phyloP scores from a whole-genome alignment of 2,113 vertebrate species.

The Brevimyrus niger region DNA sequence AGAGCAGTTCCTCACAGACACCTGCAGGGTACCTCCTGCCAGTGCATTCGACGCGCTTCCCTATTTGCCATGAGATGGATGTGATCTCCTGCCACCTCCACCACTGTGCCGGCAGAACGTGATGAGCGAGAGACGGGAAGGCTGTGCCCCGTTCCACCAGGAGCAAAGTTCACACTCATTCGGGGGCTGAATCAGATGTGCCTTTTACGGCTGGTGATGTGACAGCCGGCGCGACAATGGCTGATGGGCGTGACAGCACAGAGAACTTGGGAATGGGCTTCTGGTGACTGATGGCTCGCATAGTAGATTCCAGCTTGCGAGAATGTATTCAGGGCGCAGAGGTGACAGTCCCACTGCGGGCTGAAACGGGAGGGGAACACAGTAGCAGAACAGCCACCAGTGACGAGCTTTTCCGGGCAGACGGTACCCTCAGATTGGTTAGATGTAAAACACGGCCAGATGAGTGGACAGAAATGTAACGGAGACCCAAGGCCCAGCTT shows the following conservation, averaged over 20 bases:
- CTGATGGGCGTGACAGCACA: neutral
- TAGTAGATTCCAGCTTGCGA: constrained; percentile 18
- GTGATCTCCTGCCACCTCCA: neutral
- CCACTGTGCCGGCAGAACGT: neutral
- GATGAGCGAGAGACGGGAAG: neutral
- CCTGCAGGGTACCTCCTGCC: neutral
- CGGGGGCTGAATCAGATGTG: neutral
- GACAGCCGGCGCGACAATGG: neutral
- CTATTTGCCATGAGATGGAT: neutral
- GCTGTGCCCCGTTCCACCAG: neutral
- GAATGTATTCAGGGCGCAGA: constrained; percentile 35
- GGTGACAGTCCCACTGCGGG: constrained; percentile 36
- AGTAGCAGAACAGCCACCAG: neutral
- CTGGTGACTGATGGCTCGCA: constrained; percentile 26
- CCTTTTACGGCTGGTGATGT: neutral
- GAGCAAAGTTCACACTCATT: neutral
- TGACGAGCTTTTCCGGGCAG: neutral
- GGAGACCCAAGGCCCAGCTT: neutral
- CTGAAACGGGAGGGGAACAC: neutral
- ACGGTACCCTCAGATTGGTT: neutral
- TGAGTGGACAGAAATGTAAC: neutral
- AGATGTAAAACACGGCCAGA: neutral
- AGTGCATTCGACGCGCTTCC: neutral
- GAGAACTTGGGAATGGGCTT: neutral
- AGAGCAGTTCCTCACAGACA: neutral